Base-by-base conservation (phyloP, 1,140 invertebrate genomes). In the Neodiprion lecontei region DNA sequence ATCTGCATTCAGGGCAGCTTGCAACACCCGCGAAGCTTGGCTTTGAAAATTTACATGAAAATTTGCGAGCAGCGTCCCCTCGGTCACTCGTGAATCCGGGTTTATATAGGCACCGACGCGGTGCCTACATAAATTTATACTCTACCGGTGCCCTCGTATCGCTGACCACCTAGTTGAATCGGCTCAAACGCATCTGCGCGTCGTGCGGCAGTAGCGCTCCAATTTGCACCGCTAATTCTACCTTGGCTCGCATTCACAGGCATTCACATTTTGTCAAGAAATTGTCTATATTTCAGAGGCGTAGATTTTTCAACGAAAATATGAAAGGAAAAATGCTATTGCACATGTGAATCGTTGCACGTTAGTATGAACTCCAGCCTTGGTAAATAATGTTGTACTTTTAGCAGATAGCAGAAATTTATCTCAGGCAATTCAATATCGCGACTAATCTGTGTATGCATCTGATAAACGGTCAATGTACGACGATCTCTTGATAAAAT, bases 21-120 rank as follows among this genome's bases (percentile, higher is more conserved):
- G 53, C 53, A 61, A 17, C 53, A 61, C n/a, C 53, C 11, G 11
- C 53, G n/a, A 61, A 61, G 53, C 53, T 61, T 61, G 53, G 53
- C 53, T 61, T 61, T 61, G 53, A 61, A 61, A 61, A 61, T 61
- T 61, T 61, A 61, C 53, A 61, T 61, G 53, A 61, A 61, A 61
- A 61, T 61, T 61, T 61, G 53, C 53, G 53, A 61, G 11, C 53
- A 40, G 53, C 53, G 53, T 61, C n/a, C 11, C 53, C n/a, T 61
- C 53, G 53, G 53, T 61, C 53, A 61, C 53, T 61, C 11, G 53
- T 17, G n/a, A 61, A 61, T 61, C n/a, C 53, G n/a, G 53, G 11
- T 61, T 61, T 17, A 40, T 40, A 40, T 40, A 40, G 28, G 53
- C 9, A 61, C 53, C 3, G 11, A 61, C 53, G 28, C 11, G 53